Percentiles rank a stretch among this genome's conserved stretches.
phyloP scores from a whole-genome alignment of 2,888 invertebrate genomes.

The Euproctis similis region DNA sequence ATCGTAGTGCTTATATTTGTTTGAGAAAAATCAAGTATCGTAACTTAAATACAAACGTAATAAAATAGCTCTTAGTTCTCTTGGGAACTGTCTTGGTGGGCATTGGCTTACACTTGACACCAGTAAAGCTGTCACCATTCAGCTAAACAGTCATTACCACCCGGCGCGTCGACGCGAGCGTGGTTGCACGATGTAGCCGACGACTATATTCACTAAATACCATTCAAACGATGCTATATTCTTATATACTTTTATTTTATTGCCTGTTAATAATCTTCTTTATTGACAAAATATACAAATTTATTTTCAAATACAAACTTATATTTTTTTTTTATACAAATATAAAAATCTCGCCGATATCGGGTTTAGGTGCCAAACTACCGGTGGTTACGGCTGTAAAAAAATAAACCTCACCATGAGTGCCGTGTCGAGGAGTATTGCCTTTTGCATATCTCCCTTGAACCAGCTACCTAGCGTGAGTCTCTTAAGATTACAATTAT shows the following conservation, averaged over 20 bases:
- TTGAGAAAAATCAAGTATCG: background rate
- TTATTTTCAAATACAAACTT: too few relatives aligned
- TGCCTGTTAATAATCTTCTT: background rate
- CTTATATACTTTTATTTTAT: too few relatives aligned
- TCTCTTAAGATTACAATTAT: too few relatives aligned
- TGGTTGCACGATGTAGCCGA: too few relatives aligned
- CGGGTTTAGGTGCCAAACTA: background rate
- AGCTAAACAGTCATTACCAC: slow-evolving; percentile 2
- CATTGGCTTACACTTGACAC: background rate
- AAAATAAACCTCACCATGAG: background rate
- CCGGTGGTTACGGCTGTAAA: background rate
- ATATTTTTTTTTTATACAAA: too few relatives aligned
- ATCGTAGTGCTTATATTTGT: too few relatives aligned
- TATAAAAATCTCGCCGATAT: background rate
- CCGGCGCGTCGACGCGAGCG: background rate
- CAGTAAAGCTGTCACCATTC: slow-evolving; percentile 7
- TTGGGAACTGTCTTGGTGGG: slow-evolving; percentile 3
- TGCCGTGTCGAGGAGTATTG: background rate
- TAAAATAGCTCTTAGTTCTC: slow-evolving; percentile 5
- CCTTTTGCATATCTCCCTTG: background rate
- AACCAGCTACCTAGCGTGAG: slow-evolving; percentile 7
- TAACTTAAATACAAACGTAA: slow-evolving; percentile 4
- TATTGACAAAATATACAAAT: too few relatives aligned
- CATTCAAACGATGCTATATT: too few relatives aligned
- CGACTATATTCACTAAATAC: too few relatives aligned